Percentiles rank a stretch among this genome's conserved stretches.
Conservation (phyloP, 1,140 invertebrate species). For the Pectinophora gossypiella region DNA sequence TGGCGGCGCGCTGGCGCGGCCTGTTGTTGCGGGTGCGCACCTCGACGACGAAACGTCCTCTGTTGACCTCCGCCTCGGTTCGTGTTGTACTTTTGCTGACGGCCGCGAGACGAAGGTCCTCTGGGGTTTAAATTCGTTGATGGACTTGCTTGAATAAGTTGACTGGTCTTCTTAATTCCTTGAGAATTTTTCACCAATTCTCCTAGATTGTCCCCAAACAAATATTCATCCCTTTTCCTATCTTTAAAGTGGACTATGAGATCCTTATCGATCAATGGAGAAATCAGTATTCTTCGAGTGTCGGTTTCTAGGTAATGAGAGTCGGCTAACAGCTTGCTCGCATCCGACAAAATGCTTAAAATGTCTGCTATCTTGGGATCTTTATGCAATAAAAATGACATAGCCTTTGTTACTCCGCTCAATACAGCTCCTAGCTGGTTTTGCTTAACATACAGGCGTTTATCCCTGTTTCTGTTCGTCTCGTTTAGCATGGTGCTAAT, state of each 20-base stretch:
- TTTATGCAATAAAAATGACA: conserved; percentile 8
- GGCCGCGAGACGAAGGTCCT: background rate
- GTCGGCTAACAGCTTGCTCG: conserved; percentile 9
- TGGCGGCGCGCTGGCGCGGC: background rate
- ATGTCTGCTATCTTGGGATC: conserved; percentile 2
- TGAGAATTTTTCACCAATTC: conserved; percentile 9
- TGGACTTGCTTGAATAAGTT: background rate
- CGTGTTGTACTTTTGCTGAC: background rate
- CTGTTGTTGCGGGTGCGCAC: background rate
- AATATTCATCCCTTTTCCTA: conserved; percentile 9
- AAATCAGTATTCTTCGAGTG: conserved; percentile 8
- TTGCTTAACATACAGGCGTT: conserved; percentile 9
- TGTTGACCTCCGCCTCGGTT: background rate
- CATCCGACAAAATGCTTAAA: conserved; percentile 7
- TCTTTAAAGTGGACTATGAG: conserved; percentile 8
- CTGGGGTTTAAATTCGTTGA: background rate
- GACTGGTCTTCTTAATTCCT: conserved; percentile 6
- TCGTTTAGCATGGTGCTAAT: conserved; percentile 7
- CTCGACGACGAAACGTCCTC: conserved; percentile 5
- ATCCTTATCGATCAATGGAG: conserved; percentile 10
- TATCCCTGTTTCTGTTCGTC: conserved; percentile 1
- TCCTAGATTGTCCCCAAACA: conserved; percentile 12
- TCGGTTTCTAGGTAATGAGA: conserved; percentile 12
- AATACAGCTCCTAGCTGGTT: conserved; percentile 9
- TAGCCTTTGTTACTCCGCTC: conserved; percentile 7